A percentile compares a stretch with the other conserved stretches of the same genome.
These are phyloP conservation scores for Acanthurus lineatus DNA, from an alignment of 2,797 vertebrate genomes.

Conservation along the genomic window DNA sequence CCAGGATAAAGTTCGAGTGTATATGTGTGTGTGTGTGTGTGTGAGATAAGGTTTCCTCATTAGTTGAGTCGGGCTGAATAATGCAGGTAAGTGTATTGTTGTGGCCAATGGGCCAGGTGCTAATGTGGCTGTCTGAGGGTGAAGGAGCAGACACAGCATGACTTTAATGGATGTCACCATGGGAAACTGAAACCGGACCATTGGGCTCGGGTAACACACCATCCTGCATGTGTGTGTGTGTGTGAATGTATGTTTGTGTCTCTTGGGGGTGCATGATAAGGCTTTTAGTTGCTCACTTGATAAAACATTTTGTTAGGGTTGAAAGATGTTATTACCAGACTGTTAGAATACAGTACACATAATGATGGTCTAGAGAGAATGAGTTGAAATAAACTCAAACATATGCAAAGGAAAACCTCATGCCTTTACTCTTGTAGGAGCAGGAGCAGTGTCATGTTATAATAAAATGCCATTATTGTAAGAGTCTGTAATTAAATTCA, in stretches of 20 bases:
- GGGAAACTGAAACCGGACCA: conserved; percentile 81
- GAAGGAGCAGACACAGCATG: conserved; percentile 74
- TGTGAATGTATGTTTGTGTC: conserved; percentile 30
- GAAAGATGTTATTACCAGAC: background rate
- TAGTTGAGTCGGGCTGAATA: conserved; percentile 81
- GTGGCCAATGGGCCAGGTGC: conserved; percentile 82
- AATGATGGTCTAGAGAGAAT: background rate
- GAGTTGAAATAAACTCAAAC: conserved; percentile 13
- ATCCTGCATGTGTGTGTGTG: conserved; percentile 38
- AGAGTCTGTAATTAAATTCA: background rate
- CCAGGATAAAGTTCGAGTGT: conserved; percentile 13
- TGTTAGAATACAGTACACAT: background rate
- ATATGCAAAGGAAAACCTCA: background rate
- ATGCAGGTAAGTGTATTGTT: conserved; percentile 83
- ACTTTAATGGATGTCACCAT: conserved; percentile 88
- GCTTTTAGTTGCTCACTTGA: conserved; percentile 31
- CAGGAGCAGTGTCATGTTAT: background rate
- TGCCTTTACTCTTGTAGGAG: background rate
- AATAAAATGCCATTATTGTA: background rate
- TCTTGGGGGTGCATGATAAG: conserved; percentile 15
- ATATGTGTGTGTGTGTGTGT: conserved; percentile 32
- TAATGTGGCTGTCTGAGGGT: conserved; percentile 84
- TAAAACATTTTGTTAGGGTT: conserved; percentile 16
- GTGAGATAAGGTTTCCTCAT: conserved; percentile 81
- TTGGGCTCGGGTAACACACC: conserved; percentile 68